Evolutionary conservation across 2,113 vertebrate species (phyloP).

Genomic region (Phalacrocorax brasilianus): DNA sequence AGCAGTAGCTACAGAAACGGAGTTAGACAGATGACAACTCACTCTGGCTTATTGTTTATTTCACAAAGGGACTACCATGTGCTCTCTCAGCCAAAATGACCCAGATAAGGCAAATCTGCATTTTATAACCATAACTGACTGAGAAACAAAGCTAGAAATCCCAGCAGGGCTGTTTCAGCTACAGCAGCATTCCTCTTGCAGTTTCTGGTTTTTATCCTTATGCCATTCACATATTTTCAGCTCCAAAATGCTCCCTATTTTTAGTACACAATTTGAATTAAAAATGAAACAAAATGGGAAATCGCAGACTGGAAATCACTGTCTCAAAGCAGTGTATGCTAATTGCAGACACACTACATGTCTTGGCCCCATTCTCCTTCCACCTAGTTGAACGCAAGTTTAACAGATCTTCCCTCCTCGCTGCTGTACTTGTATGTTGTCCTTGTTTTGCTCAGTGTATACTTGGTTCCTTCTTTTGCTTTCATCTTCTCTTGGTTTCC

Average conservation of each 20-base stretch:
- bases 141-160: slow-evolving; percentile 22
- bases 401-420: not conserved
- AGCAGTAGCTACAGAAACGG: not conserved
- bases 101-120: slow-evolving; percentile 37
- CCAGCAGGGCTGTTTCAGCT: slow-evolving; percentile 34
- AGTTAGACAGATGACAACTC: not conserved
- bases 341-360: not conserved
- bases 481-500: not conserved
- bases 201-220: not conserved
- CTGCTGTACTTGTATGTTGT: not conserved
- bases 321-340: slow-evolving; percentile 11
- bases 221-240: slow-evolving; percentile 16
- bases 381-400: not conserved
- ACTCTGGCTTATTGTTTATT: slow-evolving; percentile 7
- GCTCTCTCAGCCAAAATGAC: slow-evolving; percentile 38
- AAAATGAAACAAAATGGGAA: slow-evolving; percentile 59
- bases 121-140: slow-evolving; percentile 22
- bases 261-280: slow-evolving; percentile 51
- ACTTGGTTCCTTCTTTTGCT: not conserved
- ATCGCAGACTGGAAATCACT: slow-evolving; percentile 29
- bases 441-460: not conserved
- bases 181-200: not conserved
- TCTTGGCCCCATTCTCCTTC: not conserved
- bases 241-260: slow-evolving; percentile 53
- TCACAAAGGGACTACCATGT: slow-evolving; percentile 19